A percentile compares a stretch with the other conserved stretches of the same genome.
Conservation (phyloP, 1,140 invertebrate genomes). For the Cyclina sinensis region DNA sequence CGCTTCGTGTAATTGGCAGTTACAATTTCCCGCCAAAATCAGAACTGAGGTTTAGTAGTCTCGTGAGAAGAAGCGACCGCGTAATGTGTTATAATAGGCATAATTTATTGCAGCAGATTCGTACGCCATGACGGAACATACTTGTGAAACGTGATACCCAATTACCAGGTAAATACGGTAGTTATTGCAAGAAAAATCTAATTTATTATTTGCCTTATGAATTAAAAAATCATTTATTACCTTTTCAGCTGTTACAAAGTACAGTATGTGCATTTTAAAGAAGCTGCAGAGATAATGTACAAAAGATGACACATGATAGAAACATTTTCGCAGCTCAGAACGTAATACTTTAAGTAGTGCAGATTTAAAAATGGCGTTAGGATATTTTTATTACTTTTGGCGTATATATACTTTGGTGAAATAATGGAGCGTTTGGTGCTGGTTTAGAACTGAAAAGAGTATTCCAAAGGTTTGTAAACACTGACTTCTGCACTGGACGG, state of each 20-base stretch:
- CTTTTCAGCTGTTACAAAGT: not conserved
- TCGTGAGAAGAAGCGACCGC: not conserved
- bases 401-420: too few species aligned
- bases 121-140: slow-evolving; percentile 21
- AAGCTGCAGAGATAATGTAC: not conserved
- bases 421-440: too few species aligned
- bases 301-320: not conserved
- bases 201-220: not conserved
- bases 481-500: not conserved
- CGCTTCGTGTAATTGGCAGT: not conserved
- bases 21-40: slow-evolving; percentile 41
- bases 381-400: too few species aligned
- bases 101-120: slow-evolving; percentile 11
- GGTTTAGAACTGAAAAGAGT: too few species aligned
- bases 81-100: slow-evolving; percentile 29
- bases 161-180: slow-evolving; percentile 18
- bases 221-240: slow-evolving; percentile 11
- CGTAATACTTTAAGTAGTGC: too few species aligned
- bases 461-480: too few species aligned
- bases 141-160: not conserved
- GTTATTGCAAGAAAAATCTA: not conserved
- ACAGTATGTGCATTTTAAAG: not conserved
- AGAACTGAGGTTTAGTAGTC: slow-evolving; percentile 10
- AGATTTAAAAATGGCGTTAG: not conserved
- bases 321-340: not conserved